A percentile compares a stretch with the other conserved stretches of the same genome.
Conservation (phyloP, 2,888 invertebrate species). For the Drosophila meridionalis region DNA sequence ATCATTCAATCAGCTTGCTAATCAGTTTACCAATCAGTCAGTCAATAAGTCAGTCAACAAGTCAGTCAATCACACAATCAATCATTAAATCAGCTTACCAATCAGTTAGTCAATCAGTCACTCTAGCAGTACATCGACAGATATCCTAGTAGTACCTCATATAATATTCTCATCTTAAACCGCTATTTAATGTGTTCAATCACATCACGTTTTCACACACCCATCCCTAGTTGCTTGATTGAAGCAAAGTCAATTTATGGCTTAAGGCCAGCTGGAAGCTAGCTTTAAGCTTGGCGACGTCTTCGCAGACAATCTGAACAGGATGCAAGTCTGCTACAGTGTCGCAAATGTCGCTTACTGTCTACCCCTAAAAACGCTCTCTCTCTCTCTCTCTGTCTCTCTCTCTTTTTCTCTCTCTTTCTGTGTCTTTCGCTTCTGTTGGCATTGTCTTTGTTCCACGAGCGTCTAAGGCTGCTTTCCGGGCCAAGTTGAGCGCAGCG, state of each 20-base stretch:
- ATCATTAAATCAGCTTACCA: neutral
- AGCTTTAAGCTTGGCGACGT: conserved; percentile 43
- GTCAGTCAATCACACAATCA: neutral
- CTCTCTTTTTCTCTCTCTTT: neutral
- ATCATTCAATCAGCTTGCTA: neutral
- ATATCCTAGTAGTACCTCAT: neutral
- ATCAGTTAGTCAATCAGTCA: neutral
- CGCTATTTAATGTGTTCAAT: conserved; percentile 5
- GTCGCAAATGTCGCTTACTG: conserved; percentile 17
- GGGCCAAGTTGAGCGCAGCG: conserved; percentile 52
- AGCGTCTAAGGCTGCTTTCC: conserved; percentile 36
- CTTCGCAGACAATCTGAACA: conserved; percentile 22
- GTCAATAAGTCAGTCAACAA: neutral
- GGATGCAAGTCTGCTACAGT: conserved; percentile 22
- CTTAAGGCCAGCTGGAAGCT: conserved; percentile 31
- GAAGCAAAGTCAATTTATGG: conserved; percentile 47
- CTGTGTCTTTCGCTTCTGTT: conserved; percentile 6
- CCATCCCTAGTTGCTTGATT: conserved; percentile 9
- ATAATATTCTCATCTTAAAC: neutral
- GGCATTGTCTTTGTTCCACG: conserved; percentile 45
- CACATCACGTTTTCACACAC: conserved; percentile 3
- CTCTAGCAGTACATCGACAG: neutral
- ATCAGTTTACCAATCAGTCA: too few species aligned
- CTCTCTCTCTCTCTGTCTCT: conserved; percentile 1
- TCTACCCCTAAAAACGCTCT: neutral